Evolutionary conservation across 2,888 invertebrate species (phyloP).

Genomic region (Sesia bembeciformis): DNA sequence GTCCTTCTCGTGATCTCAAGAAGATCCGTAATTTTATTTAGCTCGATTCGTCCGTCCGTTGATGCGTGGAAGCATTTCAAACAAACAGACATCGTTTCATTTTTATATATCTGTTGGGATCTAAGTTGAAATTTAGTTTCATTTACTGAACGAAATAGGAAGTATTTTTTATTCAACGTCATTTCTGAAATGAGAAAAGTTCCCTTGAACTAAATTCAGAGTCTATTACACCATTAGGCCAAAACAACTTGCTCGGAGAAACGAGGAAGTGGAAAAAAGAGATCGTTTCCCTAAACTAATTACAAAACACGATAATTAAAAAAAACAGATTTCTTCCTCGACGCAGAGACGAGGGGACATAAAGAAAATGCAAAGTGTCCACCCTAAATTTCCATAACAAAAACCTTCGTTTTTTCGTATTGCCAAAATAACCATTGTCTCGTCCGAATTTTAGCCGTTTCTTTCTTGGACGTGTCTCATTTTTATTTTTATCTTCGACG

Average conservation of each 20-base stretch:
- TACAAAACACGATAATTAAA: conserved; percentile 74
- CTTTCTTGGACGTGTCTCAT: conserved; percentile 65
- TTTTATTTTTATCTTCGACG: conserved; percentile 65
- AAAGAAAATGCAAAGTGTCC: conserved; percentile 72
- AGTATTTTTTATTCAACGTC: not conserved
- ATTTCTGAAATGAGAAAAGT: conserved; percentile 3
- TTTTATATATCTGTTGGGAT: too few species aligned
- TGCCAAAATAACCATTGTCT: conserved; percentile 70
- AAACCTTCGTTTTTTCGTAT: conserved; percentile 59
- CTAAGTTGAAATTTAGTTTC: too few species aligned
- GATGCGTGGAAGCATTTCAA: too few species aligned
- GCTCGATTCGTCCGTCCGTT: too few species aligned
- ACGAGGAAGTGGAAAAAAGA: conserved; percentile 49
- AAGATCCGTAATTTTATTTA: too few species aligned
- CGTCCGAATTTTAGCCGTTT: conserved; percentile 52
- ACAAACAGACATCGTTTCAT: too few species aligned
- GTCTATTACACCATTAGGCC: conserved; percentile 54
- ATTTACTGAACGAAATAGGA: not conserved
- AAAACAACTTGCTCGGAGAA: conserved; percentile 56
- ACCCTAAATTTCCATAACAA: conserved; percentile 70
- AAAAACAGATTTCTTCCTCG: conserved; percentile 62
- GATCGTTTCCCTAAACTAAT: conserved; percentile 71
- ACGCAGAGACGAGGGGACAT: conserved; percentile 43
- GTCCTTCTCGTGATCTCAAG: too few species aligned
- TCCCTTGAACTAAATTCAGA: conserved; percentile 33